These are phyloP conservation scores for Coregonus ussuriensis DNA, from an alignment of 2,797 vertebrate genomes.

Conservation along the genomic window DNA sequence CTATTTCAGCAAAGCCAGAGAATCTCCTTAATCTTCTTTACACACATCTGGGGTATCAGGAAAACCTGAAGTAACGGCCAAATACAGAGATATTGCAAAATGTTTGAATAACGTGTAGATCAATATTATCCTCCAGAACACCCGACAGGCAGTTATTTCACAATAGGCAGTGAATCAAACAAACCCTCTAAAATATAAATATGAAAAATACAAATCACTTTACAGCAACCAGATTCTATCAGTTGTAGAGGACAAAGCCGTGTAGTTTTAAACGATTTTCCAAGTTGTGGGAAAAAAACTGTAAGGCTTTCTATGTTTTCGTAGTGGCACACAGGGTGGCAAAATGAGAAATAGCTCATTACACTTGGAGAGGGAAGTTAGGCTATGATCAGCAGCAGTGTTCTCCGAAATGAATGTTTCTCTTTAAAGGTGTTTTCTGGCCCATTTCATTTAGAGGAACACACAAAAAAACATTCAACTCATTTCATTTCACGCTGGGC, in stretches of 20 bases:
- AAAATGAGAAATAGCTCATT: constrained; percentile 70
- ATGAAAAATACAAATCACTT: constrained; percentile 31
- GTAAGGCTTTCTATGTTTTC: constrained; percentile 49
- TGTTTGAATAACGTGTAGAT: constrained; percentile 41
- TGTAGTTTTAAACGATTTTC: constrained; percentile 14
- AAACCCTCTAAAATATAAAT: constrained; percentile 40
- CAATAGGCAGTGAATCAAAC: constrained; percentile 32
- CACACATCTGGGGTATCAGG: neutral
- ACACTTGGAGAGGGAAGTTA: constrained; percentile 53
- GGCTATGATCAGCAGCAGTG: constrained; percentile 52
- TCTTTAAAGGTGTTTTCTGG: constrained; percentile 39
- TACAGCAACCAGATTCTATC: constrained; percentile 29
- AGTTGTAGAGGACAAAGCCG: neutral
- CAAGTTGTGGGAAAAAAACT: constrained; percentile 23
- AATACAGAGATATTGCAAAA: constrained; percentile 25
- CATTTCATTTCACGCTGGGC: constrained; percentile 48
- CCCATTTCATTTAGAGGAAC: constrained; percentile 38
- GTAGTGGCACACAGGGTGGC: constrained; percentile 41
- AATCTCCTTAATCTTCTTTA: constrained; percentile 25
- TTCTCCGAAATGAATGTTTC: constrained; percentile 20
- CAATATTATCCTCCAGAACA: constrained; percentile 24
- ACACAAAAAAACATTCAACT: constrained; percentile 29
- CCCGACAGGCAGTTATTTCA: constrained; percentile 41
- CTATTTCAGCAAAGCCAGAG: constrained; percentile 14
- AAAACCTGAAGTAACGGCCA: constrained; percentile 6